Evolutionary conservation across 2,888 invertebrate species (phyloP).

Genomic region (Eupithecia subfuscata): DNA sequence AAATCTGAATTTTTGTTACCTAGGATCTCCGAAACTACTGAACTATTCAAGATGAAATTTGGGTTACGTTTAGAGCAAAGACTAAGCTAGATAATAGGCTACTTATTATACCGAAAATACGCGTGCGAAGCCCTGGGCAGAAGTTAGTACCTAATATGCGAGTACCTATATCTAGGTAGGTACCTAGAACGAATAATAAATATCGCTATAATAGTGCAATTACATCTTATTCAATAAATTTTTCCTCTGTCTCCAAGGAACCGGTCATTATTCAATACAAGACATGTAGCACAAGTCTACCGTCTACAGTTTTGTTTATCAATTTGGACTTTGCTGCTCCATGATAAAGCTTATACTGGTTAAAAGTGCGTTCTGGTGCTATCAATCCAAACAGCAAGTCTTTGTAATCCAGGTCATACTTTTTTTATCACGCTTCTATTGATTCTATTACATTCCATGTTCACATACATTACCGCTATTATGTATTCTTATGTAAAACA

Average conservation of each 20-base stretch:
- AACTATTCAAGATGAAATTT: too few species aligned
- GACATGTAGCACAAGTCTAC: conserved; percentile 21
- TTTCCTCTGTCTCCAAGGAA: conserved; percentile 17
- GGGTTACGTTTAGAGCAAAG: too few species aligned
- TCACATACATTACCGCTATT: conserved; percentile 46
- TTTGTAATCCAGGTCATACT: conserved; percentile 38
- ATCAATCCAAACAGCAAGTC: conserved; percentile 38
- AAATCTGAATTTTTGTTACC: too few species aligned
- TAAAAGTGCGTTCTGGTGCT: conserved; percentile 23
- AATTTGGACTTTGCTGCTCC: conserved; percentile 31
- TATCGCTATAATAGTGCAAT: conserved; percentile 11
- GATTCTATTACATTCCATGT: conserved; percentile 43
- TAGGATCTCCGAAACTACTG: too few species aligned
- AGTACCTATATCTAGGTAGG: neutral
- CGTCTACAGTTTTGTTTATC: conserved; percentile 22
- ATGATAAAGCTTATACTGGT: conserved; percentile 35
- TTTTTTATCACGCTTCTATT: conserved; percentile 50
- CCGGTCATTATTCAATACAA: conserved; percentile 25
- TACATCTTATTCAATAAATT: conserved; percentile 20
- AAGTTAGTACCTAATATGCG: too few species aligned
- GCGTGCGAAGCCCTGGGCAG: too few species aligned
- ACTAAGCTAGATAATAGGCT: too few species aligned
- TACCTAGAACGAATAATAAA: neutral
- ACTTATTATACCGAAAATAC: too few species aligned
- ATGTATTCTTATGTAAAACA: conserved; percentile 45